A percentile compares a stretch with the other conserved stretches of the same genome.
Evolutionary conservation across 2,888 invertebrate genomes (phyloP).

Genomic region (Nomada fabriciana): DNA sequence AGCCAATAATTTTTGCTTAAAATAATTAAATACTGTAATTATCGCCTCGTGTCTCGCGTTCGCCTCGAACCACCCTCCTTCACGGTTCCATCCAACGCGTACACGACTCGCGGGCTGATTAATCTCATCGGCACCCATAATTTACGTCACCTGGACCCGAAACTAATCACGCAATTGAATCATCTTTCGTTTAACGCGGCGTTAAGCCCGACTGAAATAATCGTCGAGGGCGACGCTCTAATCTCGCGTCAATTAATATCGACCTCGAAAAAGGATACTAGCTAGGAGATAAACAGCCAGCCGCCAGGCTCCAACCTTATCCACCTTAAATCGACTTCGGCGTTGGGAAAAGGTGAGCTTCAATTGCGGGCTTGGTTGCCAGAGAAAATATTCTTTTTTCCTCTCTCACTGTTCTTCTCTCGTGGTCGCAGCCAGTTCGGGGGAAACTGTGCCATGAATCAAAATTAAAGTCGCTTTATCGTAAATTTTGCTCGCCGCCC

Average conservation of each 20-base stretch:
- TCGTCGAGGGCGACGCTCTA: slow-evolving; percentile 35
- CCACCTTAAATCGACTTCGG: slow-evolving; percentile 15
- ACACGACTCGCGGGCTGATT: slow-evolving; percentile 6
- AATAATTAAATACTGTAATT: no score
- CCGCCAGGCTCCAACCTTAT: neutral
- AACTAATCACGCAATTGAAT: slow-evolving; percentile 43
- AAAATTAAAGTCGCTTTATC: slow-evolving; percentile 80
- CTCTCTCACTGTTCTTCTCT: no score
- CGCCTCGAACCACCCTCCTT: neutral
- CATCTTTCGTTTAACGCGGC: slow-evolving; percentile 49
- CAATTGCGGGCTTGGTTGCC: slow-evolving; percentile 31
- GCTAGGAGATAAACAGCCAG: slow-evolving; percentile 45
- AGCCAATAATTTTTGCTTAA: no score
- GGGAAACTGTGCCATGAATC: slow-evolving; percentile 76
- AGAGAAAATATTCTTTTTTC: slow-evolving; percentile 23
- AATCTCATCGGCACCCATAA: slow-evolving; percentile 17
- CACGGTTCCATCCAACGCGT: neutral
- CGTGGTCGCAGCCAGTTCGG: slow-evolving; percentile 13
- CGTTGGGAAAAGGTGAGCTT: slow-evolving; percentile 11
- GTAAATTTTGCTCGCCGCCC: slow-evolving; percentile 69
- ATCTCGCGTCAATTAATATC: slow-evolving; percentile 60
- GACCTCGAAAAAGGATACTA: slow-evolving; percentile 39
- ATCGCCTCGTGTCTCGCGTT: neutral
- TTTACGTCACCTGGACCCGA: slow-evolving; percentile 28
- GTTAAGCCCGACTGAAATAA: slow-evolving; percentile 41